A percentile compares a stretch with the other conserved stretches of the same genome.
Conservation (phyloP, 2,888 invertebrate species). For the Zhuqinia jingwanae region DNA sequence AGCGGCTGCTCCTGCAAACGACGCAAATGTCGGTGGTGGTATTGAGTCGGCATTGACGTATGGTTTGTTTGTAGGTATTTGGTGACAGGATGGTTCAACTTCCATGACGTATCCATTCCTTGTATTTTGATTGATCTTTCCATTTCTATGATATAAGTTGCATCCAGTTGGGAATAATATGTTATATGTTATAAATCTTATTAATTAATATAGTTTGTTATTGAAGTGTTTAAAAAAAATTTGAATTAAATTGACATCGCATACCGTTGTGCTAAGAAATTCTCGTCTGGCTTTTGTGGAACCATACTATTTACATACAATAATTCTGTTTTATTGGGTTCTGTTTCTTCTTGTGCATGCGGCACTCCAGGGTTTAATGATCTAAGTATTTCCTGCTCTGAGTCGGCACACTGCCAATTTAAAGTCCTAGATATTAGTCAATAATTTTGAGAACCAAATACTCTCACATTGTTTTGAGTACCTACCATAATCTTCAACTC, state of each 20-base stretch:
- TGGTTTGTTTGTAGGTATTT: too few species aligned
- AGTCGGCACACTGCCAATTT: neutral
- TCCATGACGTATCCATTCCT: neutral
- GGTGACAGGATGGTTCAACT: neutral
- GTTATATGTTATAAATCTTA: too few species aligned
- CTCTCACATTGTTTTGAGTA: neutral
- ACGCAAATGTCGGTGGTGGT: too few species aligned
- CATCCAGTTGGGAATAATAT: too few species aligned
- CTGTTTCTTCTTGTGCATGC: neutral
- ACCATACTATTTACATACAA: neutral
- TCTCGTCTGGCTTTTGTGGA: neutral
- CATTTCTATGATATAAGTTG: neutral
- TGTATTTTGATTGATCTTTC: neutral
- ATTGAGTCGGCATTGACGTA: neutral
- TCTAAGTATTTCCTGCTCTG: neutral
- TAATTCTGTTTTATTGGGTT: neutral
- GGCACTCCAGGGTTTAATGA: neutral
- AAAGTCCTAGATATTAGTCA: neutral
- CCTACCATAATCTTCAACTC: neutral
- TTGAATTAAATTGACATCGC: too few species aligned
- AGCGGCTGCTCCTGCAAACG: too few species aligned
- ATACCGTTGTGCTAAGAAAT: neutral
- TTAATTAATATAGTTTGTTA: neutral
- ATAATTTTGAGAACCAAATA: neutral
- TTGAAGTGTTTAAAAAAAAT: neutral